Conservation (phyloP, 2,888 invertebrate species). For the Eueremaeus valkanovi region DNA sequence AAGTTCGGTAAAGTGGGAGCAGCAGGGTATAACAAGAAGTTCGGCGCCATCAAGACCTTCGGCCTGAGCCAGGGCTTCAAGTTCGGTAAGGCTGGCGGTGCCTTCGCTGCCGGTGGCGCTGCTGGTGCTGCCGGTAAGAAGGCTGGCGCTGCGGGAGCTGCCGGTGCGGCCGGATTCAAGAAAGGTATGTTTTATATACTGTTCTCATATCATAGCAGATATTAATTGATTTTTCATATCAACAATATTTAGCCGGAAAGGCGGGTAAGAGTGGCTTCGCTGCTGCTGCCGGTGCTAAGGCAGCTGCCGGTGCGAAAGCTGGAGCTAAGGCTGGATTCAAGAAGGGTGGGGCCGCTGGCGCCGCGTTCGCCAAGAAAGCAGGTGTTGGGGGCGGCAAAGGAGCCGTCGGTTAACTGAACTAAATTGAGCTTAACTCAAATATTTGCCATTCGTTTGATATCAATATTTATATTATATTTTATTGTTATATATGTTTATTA, state of each 20-base stretch:
- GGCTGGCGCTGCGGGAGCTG: neutral
- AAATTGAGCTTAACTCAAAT: neutral
- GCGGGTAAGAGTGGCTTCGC: slow-evolving; percentile 18
- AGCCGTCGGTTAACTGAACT: neutral
- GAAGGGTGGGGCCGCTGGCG: slow-evolving; percentile 19
- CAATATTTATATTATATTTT: too few relatives aligned
- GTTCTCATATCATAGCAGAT: too few relatives aligned
- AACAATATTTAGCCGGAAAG: neutral
- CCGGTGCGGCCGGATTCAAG: neutral
- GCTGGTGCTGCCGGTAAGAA: slow-evolving; percentile 6
- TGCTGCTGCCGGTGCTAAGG: slow-evolving; percentile 20
- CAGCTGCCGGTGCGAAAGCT: neutral
- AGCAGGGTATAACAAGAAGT: slow-evolving; percentile 38
- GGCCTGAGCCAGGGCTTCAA: slow-evolving; percentile 40
- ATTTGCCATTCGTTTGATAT: too few relatives aligned
- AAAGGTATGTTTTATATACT: neutral
- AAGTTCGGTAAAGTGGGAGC: slow-evolving; percentile 37
- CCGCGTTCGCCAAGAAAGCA: neutral
- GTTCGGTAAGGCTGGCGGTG: slow-evolving; percentile 41
- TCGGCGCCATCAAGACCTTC: slow-evolving; percentile 38
- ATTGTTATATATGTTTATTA: too few relatives aligned
- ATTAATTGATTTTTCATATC: neutral
- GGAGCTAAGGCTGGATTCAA: neutral
- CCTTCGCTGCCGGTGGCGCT: slow-evolving; percentile 39
- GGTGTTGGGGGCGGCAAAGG: neutral